phyloP scores from a whole-genome alignment of 2,797 vertebrate species.

The Parambassis ranga region DNA sequence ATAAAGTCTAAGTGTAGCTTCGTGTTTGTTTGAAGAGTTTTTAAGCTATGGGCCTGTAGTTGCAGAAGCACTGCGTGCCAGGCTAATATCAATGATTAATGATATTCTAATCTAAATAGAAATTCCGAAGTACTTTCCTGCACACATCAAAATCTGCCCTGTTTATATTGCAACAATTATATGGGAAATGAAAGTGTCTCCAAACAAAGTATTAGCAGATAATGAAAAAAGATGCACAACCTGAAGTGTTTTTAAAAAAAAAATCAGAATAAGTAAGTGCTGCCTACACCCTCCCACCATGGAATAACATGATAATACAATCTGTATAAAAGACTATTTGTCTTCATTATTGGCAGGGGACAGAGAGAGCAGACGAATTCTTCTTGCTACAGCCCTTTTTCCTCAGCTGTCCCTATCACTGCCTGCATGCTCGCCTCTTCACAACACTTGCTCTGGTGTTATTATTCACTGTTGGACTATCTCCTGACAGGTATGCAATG shows the following conservation, averaged over 20 bases:
- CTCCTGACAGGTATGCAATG: constrained; percentile 74
- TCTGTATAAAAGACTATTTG: constrained; percentile 60
- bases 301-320: constrained; percentile 43
- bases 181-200: constrained; percentile 50
- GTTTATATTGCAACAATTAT: constrained; percentile 50
- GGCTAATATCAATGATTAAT: constrained; percentile 56
- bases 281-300: constrained; percentile 17
- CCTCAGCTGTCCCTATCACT: constrained; percentile 32
- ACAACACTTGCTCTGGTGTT: constrained; percentile 46
- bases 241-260: constrained; percentile 4
- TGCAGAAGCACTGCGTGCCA: constrained; percentile 15
- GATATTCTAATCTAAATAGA: constrained; percentile 22
- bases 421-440: constrained; percentile 35
- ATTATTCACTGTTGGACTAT: constrained; percentile 71
- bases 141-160: constrained; percentile 24
- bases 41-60: constrained; percentile 8
- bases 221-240: constrained; percentile 51
- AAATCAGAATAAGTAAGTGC: constrained; percentile 18
- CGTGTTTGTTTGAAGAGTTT: constrained; percentile 4
- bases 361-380: constrained; percentile 40
- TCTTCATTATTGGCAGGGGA: constrained; percentile 67
- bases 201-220: constrained; percentile 42
- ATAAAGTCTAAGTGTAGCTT: constrained; percentile 10
- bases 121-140: constrained; percentile 16
- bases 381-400: constrained; percentile 25